Base-by-base conservation (phyloP, 2,888 invertebrate species). In the Ferrisia virgata region DNA sequence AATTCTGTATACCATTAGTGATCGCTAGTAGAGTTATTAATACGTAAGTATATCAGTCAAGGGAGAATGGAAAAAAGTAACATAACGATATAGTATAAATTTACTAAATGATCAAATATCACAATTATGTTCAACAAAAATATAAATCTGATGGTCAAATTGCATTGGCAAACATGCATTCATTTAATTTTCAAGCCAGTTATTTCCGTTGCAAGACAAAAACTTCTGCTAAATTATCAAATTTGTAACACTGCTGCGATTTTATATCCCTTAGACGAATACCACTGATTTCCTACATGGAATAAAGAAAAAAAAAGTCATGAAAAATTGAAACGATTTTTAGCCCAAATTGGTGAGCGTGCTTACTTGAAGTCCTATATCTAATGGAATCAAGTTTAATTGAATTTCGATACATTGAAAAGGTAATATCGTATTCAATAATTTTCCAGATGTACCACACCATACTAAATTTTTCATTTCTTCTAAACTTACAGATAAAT, bases 161-260 rank as follows among this genome's bases (percentile, higher is more conserved):
- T 39, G n/a, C n/a, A n/a, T n/a, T n/a, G n/a, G n/a, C n/a, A n/a
- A n/a, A n/a, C 11, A 8, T 39, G 39, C 5, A 39, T 39, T 39
- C 39, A 39, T 11, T 8, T 39, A 8, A 28, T 64, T 28, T 5
- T 3, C 11, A 3, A 64, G 15, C 11, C n/a, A 11, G 72, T 5
- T 0, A 58, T 76, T 47, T 47, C 9, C n/a, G 43, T 76, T 83
- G 83, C 28, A 83, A 40, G 6, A 79, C 84, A 28, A 84, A 84
- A 40, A 84, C 80, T 69, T 79, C 39, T 18, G 79, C 84, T 25
- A 84, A 39, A 69, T 84, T 84, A 80, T 84, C 79, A 22, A 84
- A 84, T 64, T 79, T 64, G 22, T 80, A 84, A 13, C 15, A 39
- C 15, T 84, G 79, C 11, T 84, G 84, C 39, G 69, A 84, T 6